Base-by-base conservation (phyloP, 1,140 invertebrate genomes). In the Batillaria attramentaria region DNA sequence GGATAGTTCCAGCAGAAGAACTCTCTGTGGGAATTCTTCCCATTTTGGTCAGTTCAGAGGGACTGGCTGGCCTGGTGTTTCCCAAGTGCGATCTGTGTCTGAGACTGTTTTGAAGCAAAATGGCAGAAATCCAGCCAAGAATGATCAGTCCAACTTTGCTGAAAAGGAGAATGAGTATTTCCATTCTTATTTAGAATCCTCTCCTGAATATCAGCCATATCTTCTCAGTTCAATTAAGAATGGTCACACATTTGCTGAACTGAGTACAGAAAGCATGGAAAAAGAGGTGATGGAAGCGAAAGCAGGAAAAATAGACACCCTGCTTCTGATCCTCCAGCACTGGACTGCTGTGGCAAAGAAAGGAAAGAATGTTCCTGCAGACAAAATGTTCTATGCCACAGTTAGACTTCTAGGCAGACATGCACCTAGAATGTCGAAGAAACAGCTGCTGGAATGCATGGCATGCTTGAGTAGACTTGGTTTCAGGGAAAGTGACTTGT, bases 141-240 rank as follows among this genome's bases (percentile, higher is more conserved):
- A n/a, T n/a, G n/a, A n/a, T n/a, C n/a, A n/a, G n/a, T n/a, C n/a
- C n/a, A 41, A 62, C 35, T 75, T 75, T 75, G 54, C 57, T 50
- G 73, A 75, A 65, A 54, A 18, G 18, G 73, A 75, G 62, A 75
- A 75, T 28, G 54, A 75, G 8, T 75, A 62, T 42, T 75, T 75
- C n/a, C 54, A 75, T 42, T 31, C 54, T 13, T 75, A 62, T 50
- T 42, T 75, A 57, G n/a, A 57, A 75, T 62, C 54, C 3, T 31
- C 28, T 28, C 18, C 18, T 41, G 73, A 42, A 16, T 75, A 42
- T 65, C 33, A 60, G 54, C 73, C 54, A 6, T 75, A 75, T 60
- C 20, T 75, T 6, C 73, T 75, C 31, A 4, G 33, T 41, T 62
- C 24, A 42, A 18, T 28, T 3, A 31, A 4, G 20, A 20, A n/a